Base-by-base conservation (phyloP, 2,888 invertebrate species). In the Callyntrura guangdongensis region DNA sequence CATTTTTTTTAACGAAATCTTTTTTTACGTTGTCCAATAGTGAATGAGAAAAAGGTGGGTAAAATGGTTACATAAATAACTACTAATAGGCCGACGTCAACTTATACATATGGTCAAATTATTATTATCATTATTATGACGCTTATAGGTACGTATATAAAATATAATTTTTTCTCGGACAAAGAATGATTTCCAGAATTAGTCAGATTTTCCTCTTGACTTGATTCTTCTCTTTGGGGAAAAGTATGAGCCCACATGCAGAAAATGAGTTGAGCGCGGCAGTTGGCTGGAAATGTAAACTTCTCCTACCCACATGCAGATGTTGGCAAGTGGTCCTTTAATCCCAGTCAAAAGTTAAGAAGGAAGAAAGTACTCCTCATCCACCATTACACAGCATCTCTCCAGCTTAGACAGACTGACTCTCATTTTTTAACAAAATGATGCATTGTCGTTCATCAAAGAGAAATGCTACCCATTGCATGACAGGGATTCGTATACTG, bases 51-150 rank as follows among this genome's bases (percentile, higher is more conserved):
- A 92, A 93, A 93, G 93, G 93, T 92, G 92, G 92, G 90, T 90
- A 91, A 92, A 91, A 91, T 91, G 89, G 91, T 86, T 79, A 91
- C 93, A 93, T 93, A 93, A 93, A 93, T 93, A 92, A 93, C 64
- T 56, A 53, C 91, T 91, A 93, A 93, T 92, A 93, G 91, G 90
- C 85, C 87, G 84, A 90, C 90, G 81, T 90, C 90, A 90, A 67
- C 20, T 84, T 90, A 56, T 86, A 83, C 77, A 83, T 81, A 53
- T 88, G 87, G 53, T 81, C 49, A 84, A 77, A 77, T 86, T 86
- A 79, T 79, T 79, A 56, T 53, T 79, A 56, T 79, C 11, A 79
- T 5, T 4, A 45, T 36, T 11, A 72, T 27, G 11, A 77, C 61
- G 22, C 82, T 61, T 45, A 61, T 61, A n/a, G n/a, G n/a, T n/a